A percentile compares a stretch with the other conserved stretches of the same genome.
phyloP scores from a whole-genome alignment of 2,113 vertebrate species.

The Tyto alba region DNA sequence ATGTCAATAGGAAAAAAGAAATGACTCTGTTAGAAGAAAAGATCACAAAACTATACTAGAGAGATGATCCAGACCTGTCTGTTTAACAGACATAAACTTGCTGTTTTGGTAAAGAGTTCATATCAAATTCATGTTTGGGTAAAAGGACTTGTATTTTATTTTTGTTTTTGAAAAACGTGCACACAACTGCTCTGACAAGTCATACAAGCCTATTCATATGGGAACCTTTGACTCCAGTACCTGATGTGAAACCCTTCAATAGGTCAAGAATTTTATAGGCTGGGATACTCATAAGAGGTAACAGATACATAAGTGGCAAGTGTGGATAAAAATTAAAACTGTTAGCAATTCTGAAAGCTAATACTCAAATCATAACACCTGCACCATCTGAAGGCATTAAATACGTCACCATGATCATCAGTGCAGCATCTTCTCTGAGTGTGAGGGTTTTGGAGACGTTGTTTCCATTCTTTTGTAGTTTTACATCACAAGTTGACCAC shows the following conservation, averaged over 20 bases:
- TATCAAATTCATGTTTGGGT: not conserved
- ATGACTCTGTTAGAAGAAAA: not conserved
- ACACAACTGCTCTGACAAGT: not conserved
- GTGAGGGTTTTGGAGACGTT: not conserved
- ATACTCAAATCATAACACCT: not conserved
- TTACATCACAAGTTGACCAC: not conserved
- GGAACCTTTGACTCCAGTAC: not conserved
- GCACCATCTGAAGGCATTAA: not conserved
- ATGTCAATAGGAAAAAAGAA: not conserved
- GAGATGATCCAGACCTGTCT: not conserved
- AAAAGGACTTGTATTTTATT: not conserved
- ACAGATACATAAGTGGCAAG: not conserved
- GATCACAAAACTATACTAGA: not conserved
- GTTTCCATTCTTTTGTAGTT: not conserved
- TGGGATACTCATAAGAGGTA: not conserved
- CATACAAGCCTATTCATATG: not conserved
- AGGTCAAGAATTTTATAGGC: not conserved
- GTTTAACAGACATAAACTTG: not conserved
- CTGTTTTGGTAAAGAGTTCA: not conserved
- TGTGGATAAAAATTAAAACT: not conserved
- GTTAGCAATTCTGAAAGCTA: not conserved
- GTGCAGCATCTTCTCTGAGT: not conserved
- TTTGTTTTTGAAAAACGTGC: not conserved
- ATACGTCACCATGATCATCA: not conserved
- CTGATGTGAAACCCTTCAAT: not conserved